Conservation (phyloP, 2,113 vertebrate genomes). For the Engystomops pustulosus region DNA sequence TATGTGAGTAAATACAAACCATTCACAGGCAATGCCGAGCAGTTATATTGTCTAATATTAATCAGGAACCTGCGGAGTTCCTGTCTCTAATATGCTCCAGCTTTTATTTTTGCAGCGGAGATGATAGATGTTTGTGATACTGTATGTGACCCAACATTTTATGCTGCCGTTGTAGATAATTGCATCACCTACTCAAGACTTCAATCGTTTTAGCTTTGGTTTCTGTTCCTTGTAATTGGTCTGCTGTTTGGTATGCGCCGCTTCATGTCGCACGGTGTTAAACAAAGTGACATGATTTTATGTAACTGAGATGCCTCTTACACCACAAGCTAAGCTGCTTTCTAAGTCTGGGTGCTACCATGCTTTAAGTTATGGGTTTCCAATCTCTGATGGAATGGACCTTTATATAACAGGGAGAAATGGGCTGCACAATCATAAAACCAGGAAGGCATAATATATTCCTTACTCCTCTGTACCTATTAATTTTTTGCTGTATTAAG, state of each 20-base stretch:
- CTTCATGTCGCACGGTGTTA: neutral
- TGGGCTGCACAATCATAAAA: too few species aligned
- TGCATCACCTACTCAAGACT: neutral
- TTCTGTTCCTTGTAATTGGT: neutral
- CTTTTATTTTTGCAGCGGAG: neutral
- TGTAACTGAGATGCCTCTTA: neutral
- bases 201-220: neutral
- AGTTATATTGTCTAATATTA: neutral
- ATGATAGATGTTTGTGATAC: neutral
- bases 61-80: neutral
- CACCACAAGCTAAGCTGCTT: neutral
- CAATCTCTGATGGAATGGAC: too few species aligned
- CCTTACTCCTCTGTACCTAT: too few species aligned
- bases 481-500: too few species aligned
- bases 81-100: neutral
- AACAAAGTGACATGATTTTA: neutral
- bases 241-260: neutral
- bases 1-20: neutral
- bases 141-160: slow-evolving; percentile 10
- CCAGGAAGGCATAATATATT: too few species aligned
- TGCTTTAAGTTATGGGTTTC: too few species aligned
- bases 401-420: too few species aligned
- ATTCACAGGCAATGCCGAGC: neutral
- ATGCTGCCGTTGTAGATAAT: neutral
- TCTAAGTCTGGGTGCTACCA: neutral